Base-by-base conservation (phyloP, 2,888 invertebrate species). In the Serrognathus titanus region DNA sequence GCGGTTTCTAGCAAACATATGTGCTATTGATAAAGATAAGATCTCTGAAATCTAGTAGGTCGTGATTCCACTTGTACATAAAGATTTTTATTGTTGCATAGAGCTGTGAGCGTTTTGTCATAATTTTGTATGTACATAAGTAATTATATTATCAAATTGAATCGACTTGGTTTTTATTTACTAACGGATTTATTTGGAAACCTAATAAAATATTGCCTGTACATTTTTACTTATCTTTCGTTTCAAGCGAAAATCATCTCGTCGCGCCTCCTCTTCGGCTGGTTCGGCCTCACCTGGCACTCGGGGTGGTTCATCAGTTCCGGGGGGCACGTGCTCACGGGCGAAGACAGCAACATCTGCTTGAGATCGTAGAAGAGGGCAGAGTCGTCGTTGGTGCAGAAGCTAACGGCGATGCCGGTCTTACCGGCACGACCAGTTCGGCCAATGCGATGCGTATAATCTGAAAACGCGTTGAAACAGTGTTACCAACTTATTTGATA, bases 361-460 rank as follows among this genome's bases (percentile, higher is more conserved):
- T 99, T 99, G 64, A 99, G 82, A 79, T 99, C 99, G 75, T 96
- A 99, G 83, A 97, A 99, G 53, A 99, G 81, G 11, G 83, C 83
- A 13, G 92, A 92, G 77, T 99, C 99, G 64, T 99, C 98, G 74
- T 97, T 97, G 0, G 99, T 99, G 51, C 95, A 87, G 80, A 99
- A 98, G 10, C 95, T 92, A 63, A 99, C 89, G 12, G 99, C 97
- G 67, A 92, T 86, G 79, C 99, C 99, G 68, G 89, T 90, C 79
- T 99, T 99, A 48, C 99, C 99, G 1, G 98, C 99, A 80, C 99
- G 93, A 70, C 98, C 99, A 0, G 97, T 99, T 82, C 98, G 89
- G 76, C 98, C 99, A 72, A 99, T 98, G 82, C 99, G 91, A 88
- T 97, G 94, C 1, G 95, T 94, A 71, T 95, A 95, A 79, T 94